These are phyloP conservation scores for Jaculus jaculus DNA, from an alignment of 2,113 vertebrate genomes.

Conservation along the genomic window DNA sequence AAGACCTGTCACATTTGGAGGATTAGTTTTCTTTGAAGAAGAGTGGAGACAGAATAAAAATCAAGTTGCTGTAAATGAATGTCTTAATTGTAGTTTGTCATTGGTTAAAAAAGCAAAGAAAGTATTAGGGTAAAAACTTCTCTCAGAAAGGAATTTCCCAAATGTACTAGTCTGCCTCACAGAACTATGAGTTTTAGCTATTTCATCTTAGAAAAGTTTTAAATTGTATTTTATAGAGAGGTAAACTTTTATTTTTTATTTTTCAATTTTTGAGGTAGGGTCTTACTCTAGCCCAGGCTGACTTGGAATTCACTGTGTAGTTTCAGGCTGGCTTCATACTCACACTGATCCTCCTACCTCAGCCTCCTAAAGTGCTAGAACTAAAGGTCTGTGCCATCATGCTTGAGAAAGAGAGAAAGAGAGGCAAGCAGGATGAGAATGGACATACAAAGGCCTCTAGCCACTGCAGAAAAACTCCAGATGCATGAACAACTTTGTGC, in stretches of 20 bases:
- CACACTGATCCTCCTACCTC: too few species aligned
- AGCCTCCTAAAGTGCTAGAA: too few species aligned
- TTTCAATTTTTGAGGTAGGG: too few species aligned
- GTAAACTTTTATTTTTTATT: background rate
- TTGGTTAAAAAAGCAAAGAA: constrained; percentile 18
- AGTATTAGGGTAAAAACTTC: background rate
- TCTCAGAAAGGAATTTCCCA: background rate
- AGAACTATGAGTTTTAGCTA: background rate
- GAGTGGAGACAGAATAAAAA: constrained; percentile 18
- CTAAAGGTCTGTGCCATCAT: too few species aligned
- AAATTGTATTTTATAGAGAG: background rate
- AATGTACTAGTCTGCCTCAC: background rate
- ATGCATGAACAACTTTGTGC: too few species aligned
- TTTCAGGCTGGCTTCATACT: too few species aligned
- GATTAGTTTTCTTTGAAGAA: background rate
- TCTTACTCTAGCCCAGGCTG: too few species aligned
- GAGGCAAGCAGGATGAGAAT: too few species aligned
- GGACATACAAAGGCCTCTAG: too few species aligned
- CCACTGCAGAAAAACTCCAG: too few species aligned
- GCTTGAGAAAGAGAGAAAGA: too few species aligned
- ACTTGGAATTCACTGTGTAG: too few species aligned
- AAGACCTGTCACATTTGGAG: background rate
- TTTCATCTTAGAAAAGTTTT: background rate
- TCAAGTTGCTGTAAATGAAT: background rate
- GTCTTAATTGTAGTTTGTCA: background rate